Conservation (phyloP, 2,888 invertebrate species). For the Meteorus cinctellus region DNA sequence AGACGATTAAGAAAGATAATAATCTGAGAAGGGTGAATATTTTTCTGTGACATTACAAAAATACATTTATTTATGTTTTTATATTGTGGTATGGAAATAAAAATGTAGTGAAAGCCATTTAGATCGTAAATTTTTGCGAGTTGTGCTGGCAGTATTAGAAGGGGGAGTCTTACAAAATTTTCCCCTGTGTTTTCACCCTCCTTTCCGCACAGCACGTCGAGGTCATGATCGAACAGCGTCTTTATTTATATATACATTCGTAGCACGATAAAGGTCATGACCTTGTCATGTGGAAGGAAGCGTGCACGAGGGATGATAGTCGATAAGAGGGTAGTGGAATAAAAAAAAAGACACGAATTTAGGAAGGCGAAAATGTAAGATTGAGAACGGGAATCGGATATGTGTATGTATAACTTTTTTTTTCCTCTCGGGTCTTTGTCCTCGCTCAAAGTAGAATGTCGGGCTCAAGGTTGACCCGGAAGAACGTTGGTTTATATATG, state of each 20-base stretch:
- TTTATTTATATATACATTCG: not conserved
- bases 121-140: conserved; percentile 64
- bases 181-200: not conserved
- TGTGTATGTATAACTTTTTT: not conserved
- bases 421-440: conserved; percentile 17
- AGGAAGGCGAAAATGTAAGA: not conserved
- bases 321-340: conserved; percentile 27
- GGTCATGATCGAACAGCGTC: conserved; percentile 38
- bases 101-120: conserved; percentile 58
- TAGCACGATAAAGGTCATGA: conserved; percentile 56
- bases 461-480: conserved; percentile 31
- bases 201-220: not conserved
- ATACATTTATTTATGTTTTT: conserved; percentile 2
- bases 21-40: conserved; percentile 37
- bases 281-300: conserved; percentile 65
- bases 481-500: conserved; percentile 18
- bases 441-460: conserved; percentile 15
- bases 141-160: conserved; percentile 50
- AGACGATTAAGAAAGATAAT: conserved; percentile 26
- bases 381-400: not conserved
- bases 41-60: conserved; percentile 16
- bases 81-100: not conserved
- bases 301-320: not conserved
- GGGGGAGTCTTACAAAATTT: not conserved
- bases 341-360: conserved; percentile 28